Percentiles rank a stretch among this genome's conserved stretches.
Evolutionary conservation across 2,888 invertebrate species (phyloP).

Genomic region (Athalia rosae): DNA sequence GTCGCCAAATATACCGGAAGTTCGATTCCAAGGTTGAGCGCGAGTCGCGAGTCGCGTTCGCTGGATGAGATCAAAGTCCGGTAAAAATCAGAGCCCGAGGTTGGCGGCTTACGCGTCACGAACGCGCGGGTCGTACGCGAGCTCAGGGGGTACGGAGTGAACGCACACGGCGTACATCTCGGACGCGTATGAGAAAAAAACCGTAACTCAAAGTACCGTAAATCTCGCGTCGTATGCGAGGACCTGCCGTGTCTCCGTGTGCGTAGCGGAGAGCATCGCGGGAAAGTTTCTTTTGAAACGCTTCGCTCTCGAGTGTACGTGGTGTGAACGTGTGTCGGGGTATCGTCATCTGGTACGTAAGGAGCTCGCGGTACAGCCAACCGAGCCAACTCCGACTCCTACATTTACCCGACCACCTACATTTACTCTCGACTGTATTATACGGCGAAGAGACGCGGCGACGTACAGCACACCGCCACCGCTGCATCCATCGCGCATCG

Average conservation of each 20-base stretch:
- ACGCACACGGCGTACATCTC: background rate
- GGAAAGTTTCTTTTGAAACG: constrained; percentile 38
- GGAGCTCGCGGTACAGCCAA: constrained; percentile 1
- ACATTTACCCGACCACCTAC: too few relatives aligned
- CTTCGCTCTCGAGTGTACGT: constrained; percentile 30
- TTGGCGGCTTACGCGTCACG: too few relatives aligned
- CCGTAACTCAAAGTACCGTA: constrained; percentile 14
- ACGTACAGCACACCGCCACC: constrained; percentile 1
- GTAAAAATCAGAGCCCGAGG: too few relatives aligned
- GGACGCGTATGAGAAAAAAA: background rate
- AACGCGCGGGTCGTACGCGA: too few relatives aligned
- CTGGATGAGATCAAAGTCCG: too few relatives aligned
- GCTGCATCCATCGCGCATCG: too few relatives aligned
- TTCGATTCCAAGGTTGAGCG: too few relatives aligned
- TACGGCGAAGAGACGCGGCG: background rate
- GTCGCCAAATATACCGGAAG: too few relatives aligned
- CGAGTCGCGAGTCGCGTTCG: too few relatives aligned
- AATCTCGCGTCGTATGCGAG: background rate
- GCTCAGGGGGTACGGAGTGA: background rate
- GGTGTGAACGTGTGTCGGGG: too few relatives aligned
- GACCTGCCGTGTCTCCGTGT: too few relatives aligned
- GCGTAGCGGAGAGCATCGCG: constrained; percentile 17
- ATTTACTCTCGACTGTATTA: background rate
- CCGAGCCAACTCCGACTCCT: constrained; percentile 9
- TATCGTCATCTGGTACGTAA: background rate